Base-by-base conservation (phyloP, 2,113 vertebrate genomes). In the Oncorhynchus gorbuscha region DNA sequence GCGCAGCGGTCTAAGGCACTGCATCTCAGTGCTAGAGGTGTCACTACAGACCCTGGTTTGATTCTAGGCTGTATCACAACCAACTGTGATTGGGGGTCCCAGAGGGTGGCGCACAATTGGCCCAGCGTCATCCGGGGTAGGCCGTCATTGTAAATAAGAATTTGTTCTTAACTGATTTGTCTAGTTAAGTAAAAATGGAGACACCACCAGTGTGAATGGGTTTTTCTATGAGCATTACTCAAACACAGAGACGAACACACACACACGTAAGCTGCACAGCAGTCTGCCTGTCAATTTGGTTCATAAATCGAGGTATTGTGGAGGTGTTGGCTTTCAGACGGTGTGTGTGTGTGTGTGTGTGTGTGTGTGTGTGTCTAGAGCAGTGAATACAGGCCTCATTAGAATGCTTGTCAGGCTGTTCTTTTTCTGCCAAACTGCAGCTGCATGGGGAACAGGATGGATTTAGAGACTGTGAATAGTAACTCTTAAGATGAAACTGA, bases 351-450 rank as follows among this genome's bases (percentile, higher is more conserved):
- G 24, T 24, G 24, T 24, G 69, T 72, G 75, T 75, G 69, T 72
- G 75, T 75, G 69, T 76, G 69, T 62, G 18, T 71, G 48, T 76
- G 78, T 77, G 74, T 72, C 77, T 79, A 81, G 72, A 83, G 85
- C 28, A 39, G 84, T 90, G 89, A 91, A 89, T 89, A 67, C 79
- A 78, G 79, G 76, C 71, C 87, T 90, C 86, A 90, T 92, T 92
- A 89, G 85, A 84, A 92, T 90, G 85, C 82, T 79, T 82, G 82
- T 86, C 89, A 86, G 85, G 89, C 39, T 65, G 85, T 85, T 85
- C 85, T 79, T 68, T 82, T 80, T 85, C 59, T 28, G 84, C 79
- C 72, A 4, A 72, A 71, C 83, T 80, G 79, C 72, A 32, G 73
- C 18, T 3, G 68, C 78, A 6, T 30, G 70, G 71, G 76, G 59